Evolutionary conservation across 2,113 vertebrate species (phyloP), one percentile per base, ranked within the genome.

Genomic region (Eretmochelys imbricata): DNA sequence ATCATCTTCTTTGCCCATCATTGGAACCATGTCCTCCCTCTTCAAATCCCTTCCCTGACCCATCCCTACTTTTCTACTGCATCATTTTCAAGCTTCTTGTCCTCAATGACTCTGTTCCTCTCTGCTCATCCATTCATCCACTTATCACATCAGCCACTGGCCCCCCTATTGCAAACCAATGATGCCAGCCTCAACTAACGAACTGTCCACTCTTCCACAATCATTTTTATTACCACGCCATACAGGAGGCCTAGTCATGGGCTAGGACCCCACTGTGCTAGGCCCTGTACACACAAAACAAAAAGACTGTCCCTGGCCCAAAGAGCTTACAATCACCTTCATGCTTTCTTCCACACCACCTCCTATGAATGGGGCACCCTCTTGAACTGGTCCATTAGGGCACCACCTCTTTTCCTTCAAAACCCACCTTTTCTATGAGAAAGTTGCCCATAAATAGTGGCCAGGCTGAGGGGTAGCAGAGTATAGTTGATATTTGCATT

Each of bases 371-470:
- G 1, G 42, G 89, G 42, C 46, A 53, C n/a, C 19, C 6, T 55
- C 86, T 51, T 50, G 89, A 83, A 48, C 7, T 75, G 35, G 85
- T n/a, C 53, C 3, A 13, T 29, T 29, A 59, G 5, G 10, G 27
- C 12, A 59, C 57, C 57, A 59, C 11, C 57, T 59, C 27, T 59
- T 59, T 29, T 59, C 27, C 57, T 59, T 72, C 31, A 38, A 46
- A 2, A 13, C 2, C 17, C 19, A 50, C 50, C 27, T 79, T 51
- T 51, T 35, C 16, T 51, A 80, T 46, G 31, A 0, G 0, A 35
- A 14, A 6, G 29, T 80, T 1, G 57, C 29, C 27, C 14, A 0
- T 1, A 50, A 35, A 82, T 4, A 50, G 8, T 50, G 31, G 19
- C 20, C 53, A 59, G 38, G 62, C 3, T 59, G 65, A 83, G 38